Evolutionary conservation across 2,888 invertebrate genomes (phyloP), one percentile per base, ranked within the genome.

Genomic region (Drosophila leonis): DNA sequence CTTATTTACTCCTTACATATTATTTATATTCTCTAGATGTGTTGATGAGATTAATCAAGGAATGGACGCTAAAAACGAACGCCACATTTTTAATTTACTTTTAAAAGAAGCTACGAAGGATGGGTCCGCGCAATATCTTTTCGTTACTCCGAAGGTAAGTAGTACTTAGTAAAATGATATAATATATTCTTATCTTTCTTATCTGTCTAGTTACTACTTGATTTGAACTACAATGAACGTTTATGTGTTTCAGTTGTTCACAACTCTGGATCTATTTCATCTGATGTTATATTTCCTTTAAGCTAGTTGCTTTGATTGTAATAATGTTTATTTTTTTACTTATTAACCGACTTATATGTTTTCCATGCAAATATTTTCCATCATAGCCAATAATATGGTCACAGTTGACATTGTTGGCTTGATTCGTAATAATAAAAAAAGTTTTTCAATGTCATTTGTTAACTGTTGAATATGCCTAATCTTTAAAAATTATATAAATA

Each of bases 101-200:
- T 95, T 97, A 0, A 94, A 95, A 60, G 95, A 96, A 54, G 97
- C 97, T 0, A 95, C 96, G 5, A 94, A 94, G 65, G 92, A 93
- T 5, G 94, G 94, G 54, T 95, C 96, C 0, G 94, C 97, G 0
- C 98, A 98, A 91, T 98, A 98, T 92, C 98, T 98, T 92, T 94
- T 98, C 44, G 94, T 98, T 0, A 98, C 98, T 4, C 98, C 98
- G n/a, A 98, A 98, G 94, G 97, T 98, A 93, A 90, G 51, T 46
- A 42, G 2, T 24, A 20, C 20, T 7, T 18, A 8, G 6, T 4
- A 18, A 31, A 37, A 13, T 15, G 5, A 10, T 8, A 0, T 20
- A 12, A 10, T 13, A 12, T 20, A 42, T 7, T 12, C 13, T 24
- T 0, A 39, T 27, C 13, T 31, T 15, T 20, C 2, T 1, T 20